Conservation (phyloP, 2,113 vertebrate species). For the Rhinolophus ferrumequinum region DNA sequence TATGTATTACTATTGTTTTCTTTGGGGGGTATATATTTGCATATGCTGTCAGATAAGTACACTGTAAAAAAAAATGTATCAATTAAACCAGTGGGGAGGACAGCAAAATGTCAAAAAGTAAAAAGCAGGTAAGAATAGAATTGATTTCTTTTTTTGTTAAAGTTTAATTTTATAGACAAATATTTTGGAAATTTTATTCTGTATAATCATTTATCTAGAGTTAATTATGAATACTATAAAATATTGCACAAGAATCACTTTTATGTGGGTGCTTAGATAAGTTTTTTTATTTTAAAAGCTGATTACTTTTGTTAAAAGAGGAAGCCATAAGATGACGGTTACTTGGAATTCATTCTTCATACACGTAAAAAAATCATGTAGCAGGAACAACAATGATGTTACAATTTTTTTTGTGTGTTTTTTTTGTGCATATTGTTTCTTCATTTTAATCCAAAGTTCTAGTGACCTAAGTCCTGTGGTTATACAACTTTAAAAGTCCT, state of each 20-base stretch:
- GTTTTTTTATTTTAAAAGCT: slow-evolving; percentile 59
- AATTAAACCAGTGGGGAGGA: neutral
- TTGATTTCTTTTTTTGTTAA: neutral
- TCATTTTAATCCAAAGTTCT: neutral
- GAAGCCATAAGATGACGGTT: neutral
- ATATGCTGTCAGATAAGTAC: neutral
- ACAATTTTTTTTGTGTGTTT: neutral
- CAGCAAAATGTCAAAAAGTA: neutral
- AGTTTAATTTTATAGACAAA: neutral
- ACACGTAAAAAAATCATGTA: neutral
- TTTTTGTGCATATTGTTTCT: neutral
- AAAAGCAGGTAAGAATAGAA: neutral
- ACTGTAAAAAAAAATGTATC: no score
- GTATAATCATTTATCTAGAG: neutral
- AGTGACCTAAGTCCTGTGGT: neutral
- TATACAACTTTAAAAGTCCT: neutral
- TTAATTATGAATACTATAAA: neutral
- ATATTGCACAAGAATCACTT: neutral
- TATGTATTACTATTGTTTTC: neutral
- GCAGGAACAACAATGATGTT: neutral
- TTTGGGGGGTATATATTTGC: neutral
- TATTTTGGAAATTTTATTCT: neutral
- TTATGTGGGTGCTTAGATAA: neutral
- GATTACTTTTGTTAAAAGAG: neutral
- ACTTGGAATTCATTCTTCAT: slow-evolving; percentile 19